A percentile compares a stretch with the other conserved stretches of the same genome.
These are phyloP conservation scores for Avahi laniger DNA, from an alignment of 2,797 vertebrate species.

Conservation along the genomic window DNA sequence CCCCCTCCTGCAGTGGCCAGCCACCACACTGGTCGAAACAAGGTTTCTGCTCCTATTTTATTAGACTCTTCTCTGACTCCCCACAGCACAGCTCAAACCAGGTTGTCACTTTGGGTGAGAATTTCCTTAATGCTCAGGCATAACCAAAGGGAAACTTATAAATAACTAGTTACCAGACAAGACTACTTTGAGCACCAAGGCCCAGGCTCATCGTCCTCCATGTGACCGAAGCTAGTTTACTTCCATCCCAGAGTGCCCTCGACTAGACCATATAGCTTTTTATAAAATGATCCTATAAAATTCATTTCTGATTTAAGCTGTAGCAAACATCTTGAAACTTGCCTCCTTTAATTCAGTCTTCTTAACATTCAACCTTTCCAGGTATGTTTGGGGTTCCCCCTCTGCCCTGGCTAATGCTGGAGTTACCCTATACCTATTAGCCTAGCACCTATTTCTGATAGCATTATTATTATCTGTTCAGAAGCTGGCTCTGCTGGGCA, in stretches of 20 bases:
- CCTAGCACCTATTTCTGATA: neutral
- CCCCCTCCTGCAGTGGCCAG: neutral
- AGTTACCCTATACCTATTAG: neutral
- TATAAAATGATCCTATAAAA: neutral
- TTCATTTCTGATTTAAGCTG: neutral
- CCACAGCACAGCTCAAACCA: neutral
- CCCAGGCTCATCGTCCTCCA: neutral
- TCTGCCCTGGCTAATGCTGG: neutral
- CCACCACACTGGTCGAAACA: neutral
- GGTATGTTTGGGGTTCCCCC: neutral
- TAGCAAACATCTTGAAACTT: neutral
- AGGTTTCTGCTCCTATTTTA: neutral
- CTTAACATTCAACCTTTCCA: neutral
- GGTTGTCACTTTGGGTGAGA: neutral
- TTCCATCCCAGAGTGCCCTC: neutral
- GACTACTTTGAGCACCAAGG: neutral
- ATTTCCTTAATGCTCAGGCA: neutral
- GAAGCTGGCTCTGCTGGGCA: neutral
- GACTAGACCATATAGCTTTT: neutral
- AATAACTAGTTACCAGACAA: neutral
- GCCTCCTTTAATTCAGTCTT: neutral
- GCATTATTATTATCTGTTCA: neutral
- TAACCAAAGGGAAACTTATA: neutral
- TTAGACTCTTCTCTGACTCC: neutral
- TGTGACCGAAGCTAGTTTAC: neutral